Evolutionary conservation across 2,797 vertebrate species (phyloP), one percentile per base, ranked within the genome.

Genomic region (Lithobates sylvaticus): DNA sequence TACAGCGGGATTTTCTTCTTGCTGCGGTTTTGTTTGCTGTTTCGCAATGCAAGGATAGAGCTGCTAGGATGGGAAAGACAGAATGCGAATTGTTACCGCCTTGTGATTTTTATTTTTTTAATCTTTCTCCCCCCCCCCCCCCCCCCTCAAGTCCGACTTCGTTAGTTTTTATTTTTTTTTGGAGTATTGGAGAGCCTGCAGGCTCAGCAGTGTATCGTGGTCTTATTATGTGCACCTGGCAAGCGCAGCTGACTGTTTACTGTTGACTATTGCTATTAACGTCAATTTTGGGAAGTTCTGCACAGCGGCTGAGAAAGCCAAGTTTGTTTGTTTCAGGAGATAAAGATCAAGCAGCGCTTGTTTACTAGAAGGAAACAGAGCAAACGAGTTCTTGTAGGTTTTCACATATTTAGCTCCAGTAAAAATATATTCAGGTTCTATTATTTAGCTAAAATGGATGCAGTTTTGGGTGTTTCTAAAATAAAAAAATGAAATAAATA

Each of bases 1-100:
- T 92, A 93, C 82, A 88, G 90, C 92, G 88, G 69, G 91, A 94
- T 93, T 91, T 91, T 61, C 89, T 92, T 92, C 91, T 86, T 91
- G 90, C 92, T 94, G 89, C 87, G 88, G 91, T 92, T 90, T 82
- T 88, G 88, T 91, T 89, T 89, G 89, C 84, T 92, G 89, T 16
- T 6, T 47, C 44, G 78, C 58, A 34, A 54, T 58, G 54, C 69
- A 61, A 68, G 18, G 70, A 79, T 74, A 65, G 61, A 27, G 67
- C 65, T 36, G 42, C n/a, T n/a, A 76, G 29, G 50, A 78, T 27
- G 83, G 71, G 73, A 58, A 67, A 71, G 18, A 8, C 23, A 32
- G 42, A 50, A n/a, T 47, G 54, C 16, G 79, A 58, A 61, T 58
- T 72, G 32, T 81, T 69, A 47, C 29, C 23, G 67, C 47, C 47